Evolutionary conservation across 1,140 invertebrate genomes (phyloP).

Genomic region (Calycopis cecrops): DNA sequence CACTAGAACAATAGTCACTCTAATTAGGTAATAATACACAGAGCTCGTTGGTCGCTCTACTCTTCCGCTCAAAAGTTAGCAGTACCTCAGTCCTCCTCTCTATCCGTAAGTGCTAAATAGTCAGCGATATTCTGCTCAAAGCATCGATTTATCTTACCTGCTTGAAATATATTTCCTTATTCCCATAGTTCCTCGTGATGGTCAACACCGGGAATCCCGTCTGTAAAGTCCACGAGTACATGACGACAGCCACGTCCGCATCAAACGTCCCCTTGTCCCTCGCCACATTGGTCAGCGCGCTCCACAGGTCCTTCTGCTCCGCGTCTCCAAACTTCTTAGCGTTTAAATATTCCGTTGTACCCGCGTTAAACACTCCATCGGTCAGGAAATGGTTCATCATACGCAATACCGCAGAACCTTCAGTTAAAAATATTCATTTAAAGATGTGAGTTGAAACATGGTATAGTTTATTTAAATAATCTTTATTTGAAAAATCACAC

Average conservation of each 20-base stretch:
- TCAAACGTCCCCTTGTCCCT: conserved; percentile 78
- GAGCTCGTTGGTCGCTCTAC: too few species aligned
- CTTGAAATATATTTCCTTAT: conserved; percentile 71
- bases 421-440: conserved; percentile 3
- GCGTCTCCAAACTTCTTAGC: conserved; percentile 85
- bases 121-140: too few species aligned
- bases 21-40: too few species aligned
- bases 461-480: too few species aligned
- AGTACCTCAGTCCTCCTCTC: too few species aligned
- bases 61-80: too few species aligned
- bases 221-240: conserved; percentile 95
- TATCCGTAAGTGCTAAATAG: too few species aligned
- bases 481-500: too few species aligned
- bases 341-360: conserved; percentile 86
- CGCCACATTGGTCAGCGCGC: conserved; percentile 84
- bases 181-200: conserved; percentile 80
- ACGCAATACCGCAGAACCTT: conserved; percentile 92
- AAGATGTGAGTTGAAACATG: too few species aligned
- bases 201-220: conserved; percentile 90
- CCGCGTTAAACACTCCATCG: conserved; percentile 87
- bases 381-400: conserved; percentile 97
- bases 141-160: conserved; percentile 51
- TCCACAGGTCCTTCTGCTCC: conserved; percentile 91
- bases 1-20: too few species aligned
- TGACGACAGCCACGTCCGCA: conserved; percentile 81